These are phyloP conservation scores for Coleophora deauratella DNA, from an alignment of 2,888 invertebrate genomes.

Conservation along the genomic window DNA sequence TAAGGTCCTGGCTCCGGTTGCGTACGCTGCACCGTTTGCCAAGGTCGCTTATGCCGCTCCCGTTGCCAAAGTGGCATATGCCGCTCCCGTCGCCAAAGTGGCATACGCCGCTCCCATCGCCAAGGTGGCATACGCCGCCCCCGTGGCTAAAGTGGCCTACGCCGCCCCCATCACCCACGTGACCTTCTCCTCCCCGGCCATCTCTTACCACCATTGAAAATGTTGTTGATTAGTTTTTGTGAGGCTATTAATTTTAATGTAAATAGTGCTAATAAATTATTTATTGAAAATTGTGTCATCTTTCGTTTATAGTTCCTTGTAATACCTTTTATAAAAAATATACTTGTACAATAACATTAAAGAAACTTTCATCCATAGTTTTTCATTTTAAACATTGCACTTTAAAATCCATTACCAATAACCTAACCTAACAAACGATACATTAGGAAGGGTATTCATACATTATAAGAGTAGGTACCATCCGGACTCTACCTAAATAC, in stretches of 20 bases:
- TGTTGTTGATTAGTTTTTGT: constrained; percentile 7
- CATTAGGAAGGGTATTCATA: too few species aligned
- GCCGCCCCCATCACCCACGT: constrained; percentile 35
- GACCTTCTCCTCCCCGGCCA: constrained; percentile 46
- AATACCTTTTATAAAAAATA: too few species aligned
- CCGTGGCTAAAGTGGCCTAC: constrained; percentile 28
- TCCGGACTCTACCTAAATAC: too few species aligned
- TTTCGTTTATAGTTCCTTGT: neutral
- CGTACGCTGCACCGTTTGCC: constrained; percentile 22
- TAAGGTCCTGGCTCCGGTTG: constrained; percentile 16
- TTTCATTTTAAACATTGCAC: too few species aligned
- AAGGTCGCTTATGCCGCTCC: constrained; percentile 24
- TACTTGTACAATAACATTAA: too few species aligned
- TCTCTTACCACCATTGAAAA: constrained; percentile 57
- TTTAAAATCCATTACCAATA: too few species aligned
- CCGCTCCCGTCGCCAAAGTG: constrained; percentile 23
- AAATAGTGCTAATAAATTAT: constrained; percentile 29
- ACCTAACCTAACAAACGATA: too few species aligned
- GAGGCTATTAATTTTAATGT: constrained; percentile 19
- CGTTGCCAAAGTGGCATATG: constrained; percentile 23
- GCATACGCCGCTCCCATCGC: constrained; percentile 22
- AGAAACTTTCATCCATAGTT: too few species aligned
- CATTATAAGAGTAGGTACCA: too few species aligned
- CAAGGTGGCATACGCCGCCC: constrained; percentile 30
- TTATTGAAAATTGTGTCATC: constrained; percentile 24